Evolutionary conservation across 92 coral and sea anemone genomes (phyloP), one percentile per base, ranked within the genome.

Genomic region (Porites evermanni): DNA sequence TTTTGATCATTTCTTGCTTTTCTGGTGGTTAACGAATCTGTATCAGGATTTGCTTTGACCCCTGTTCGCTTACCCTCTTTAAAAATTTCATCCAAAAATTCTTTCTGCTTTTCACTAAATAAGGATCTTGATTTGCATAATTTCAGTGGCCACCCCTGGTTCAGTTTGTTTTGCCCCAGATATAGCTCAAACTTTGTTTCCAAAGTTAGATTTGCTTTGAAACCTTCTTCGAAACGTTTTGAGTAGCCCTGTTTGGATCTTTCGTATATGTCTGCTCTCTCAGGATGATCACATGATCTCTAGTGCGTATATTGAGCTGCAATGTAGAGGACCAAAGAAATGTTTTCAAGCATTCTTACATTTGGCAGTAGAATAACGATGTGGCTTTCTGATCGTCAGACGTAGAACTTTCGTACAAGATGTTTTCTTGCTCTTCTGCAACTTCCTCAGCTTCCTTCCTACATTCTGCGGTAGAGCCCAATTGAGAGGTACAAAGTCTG

Each of bases 21-120:
- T 56, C 86, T 81, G 78, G 56, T 78, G 53, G 59, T 70, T 78
- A 58, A 70, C 20, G 69, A 63, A 9, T 32, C 78, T 19, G 9
- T 59, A 20, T 74, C 78, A 26, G 78, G 16, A 56, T 74, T 74
- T 20, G 32, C 59, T 58, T 74, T 32, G 56, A 32, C 47, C 12
- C 78, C 78, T 12, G 44, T 47, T 74, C 1, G 12, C 78, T 23
- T 59, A n/a, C 78, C 78, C 47, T 74, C 59, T 6, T 61, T 6
- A 61, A 74, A 74, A 18, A 32, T 74, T 26, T 10, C 47, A 8
- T 44, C 59, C 19, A 74, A 59, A 32, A 8, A 74, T 17, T 21
- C 29, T 16, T 74, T 74, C 56, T 74, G 78, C 17, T 32, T 74
- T 23, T 32, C 78, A 61, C 19, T 61, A 61, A 61, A 61, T n/a